These are phyloP conservation scores for Beris chalybata DNA, from an alignment of 2,888 invertebrate genomes.

Conservation along the genomic window DNA sequence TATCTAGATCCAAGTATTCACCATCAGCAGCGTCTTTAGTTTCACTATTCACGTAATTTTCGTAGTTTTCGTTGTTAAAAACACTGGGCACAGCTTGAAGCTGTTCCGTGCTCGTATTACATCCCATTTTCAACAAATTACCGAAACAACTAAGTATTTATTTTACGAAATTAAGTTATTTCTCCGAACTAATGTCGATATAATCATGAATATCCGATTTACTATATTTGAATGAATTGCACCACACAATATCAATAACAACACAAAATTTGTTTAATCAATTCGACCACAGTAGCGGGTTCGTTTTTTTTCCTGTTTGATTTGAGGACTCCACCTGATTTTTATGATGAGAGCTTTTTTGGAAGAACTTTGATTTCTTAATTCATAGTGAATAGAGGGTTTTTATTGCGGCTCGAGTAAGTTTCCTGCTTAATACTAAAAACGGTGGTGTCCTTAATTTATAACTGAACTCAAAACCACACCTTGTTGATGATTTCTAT, in stretches of 20 bases:
- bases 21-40: constrained; percentile 6
- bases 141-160: constrained; percentile 4
- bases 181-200: too few relatives aligned
- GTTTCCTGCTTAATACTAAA: constrained; percentile 19
- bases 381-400: too few relatives aligned
- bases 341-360: too few relatives aligned
- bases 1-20: constrained; percentile 4
- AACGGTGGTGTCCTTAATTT: not conserved
- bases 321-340: too few relatives aligned
- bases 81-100: constrained; percentile 51
- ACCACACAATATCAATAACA: too few relatives aligned
- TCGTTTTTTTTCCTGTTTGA: too few relatives aligned
- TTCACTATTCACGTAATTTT: constrained; percentile 7
- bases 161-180: constrained; percentile 1
- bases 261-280: constrained; percentile 26
- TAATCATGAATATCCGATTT: too few relatives aligned
- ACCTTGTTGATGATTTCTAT: constrained; percentile 16
- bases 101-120: constrained; percentile 65
- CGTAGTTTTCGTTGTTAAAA: constrained; percentile 33
- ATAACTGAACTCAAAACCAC: constrained; percentile 19
- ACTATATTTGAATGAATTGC: too few relatives aligned
- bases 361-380: too few relatives aligned
- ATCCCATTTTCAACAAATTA: constrained; percentile 55
- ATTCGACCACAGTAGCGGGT: constrained; percentile 13
- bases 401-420: not conserved